These are phyloP conservation scores for Callopanchax toddi DNA, from an alignment of 2,113 vertebrate species.

Conservation along the genomic window DNA sequence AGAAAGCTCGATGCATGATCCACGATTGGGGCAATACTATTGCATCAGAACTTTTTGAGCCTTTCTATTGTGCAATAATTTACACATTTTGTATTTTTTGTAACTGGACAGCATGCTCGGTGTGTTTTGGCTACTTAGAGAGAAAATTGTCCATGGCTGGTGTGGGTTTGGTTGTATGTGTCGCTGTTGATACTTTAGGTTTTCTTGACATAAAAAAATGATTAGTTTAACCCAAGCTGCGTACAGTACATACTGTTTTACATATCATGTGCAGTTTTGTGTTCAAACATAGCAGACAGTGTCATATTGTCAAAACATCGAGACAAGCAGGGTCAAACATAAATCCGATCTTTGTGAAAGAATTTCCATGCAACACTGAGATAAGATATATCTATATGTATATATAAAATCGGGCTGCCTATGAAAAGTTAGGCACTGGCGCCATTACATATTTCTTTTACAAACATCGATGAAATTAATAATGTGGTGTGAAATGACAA, in stretches of 20 bases:
- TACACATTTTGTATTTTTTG: slow-evolving; percentile 98
- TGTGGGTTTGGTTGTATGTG: slow-evolving; percentile 91
- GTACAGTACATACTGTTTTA: slow-evolving; percentile 93
- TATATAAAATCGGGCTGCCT: slow-evolving; percentile 77
- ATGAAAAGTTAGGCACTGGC: slow-evolving; percentile 79
- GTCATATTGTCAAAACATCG: slow-evolving; percentile 85
- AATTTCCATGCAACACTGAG: slow-evolving; percentile 85
- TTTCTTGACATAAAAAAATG: slow-evolving; percentile 69
- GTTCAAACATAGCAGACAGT: slow-evolving; percentile 85
- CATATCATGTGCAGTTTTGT: slow-evolving; percentile 98
- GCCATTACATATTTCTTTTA: slow-evolving; percentile 84
- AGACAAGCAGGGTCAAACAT: slow-evolving; percentile 86
- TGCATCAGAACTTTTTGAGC: slow-evolving; percentile 98
- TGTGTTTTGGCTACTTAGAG: slow-evolving; percentile 95
- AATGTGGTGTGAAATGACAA: slow-evolving; percentile 87
- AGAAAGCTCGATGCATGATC: slow-evolving; percentile 95
- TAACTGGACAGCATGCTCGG: slow-evolving; percentile 94
- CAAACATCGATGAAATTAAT: slow-evolving; percentile 82
- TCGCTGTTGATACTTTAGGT: slow-evolving; percentile 88
- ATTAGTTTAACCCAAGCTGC: slow-evolving; percentile 86
- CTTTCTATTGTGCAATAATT: slow-evolving; percentile 99
- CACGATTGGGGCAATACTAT: slow-evolving; percentile 93
- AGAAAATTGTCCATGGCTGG: slow-evolving; percentile 87
- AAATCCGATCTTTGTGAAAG: slow-evolving; percentile 80
- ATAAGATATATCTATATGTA: slow-evolving; percentile 56